Conservation (phyloP, 2,888 invertebrate species). For the Sycophila texana region DNA sequence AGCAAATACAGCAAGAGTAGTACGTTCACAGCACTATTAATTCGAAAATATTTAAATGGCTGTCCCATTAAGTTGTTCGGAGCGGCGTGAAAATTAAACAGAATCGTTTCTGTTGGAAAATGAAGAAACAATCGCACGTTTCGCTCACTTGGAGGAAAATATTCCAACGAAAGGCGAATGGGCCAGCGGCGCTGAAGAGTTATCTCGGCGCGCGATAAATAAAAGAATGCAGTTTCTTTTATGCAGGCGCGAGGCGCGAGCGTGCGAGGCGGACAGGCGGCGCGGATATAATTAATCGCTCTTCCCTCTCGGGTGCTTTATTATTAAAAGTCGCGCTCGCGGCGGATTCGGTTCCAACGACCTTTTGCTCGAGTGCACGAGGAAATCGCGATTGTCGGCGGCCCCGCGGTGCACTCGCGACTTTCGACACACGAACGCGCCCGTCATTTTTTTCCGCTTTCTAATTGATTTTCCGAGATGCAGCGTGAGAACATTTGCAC, state of each 20-base stretch:
- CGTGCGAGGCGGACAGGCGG: background rate
- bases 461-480: constrained; percentile 10
- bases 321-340: background rate
- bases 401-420: background rate
- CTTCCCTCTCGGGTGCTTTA: no score
- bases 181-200: background rate
- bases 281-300: constrained; percentile 17
- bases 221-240: background rate
- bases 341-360: constrained; percentile 5
- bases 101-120: background rate
- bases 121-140: background rate
- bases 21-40: background rate
- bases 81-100: no score
- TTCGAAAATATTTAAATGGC: background rate
- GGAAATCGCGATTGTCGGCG: constrained; percentile 20
- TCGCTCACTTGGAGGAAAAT: no score
- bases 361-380: constrained; percentile 23
- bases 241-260: no score
- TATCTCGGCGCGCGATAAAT: background rate
- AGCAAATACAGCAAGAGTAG: no score
- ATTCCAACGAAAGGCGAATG: no score
- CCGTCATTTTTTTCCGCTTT: constrained; percentile 1
- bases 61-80: no score
- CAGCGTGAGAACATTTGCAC: constrained; percentile 4
- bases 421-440: constrained; percentile 10